These are phyloP conservation scores for Melikaiella ostensackeni DNA, from an alignment of 2,888 invertebrate species.

Conservation along the genomic window DNA sequence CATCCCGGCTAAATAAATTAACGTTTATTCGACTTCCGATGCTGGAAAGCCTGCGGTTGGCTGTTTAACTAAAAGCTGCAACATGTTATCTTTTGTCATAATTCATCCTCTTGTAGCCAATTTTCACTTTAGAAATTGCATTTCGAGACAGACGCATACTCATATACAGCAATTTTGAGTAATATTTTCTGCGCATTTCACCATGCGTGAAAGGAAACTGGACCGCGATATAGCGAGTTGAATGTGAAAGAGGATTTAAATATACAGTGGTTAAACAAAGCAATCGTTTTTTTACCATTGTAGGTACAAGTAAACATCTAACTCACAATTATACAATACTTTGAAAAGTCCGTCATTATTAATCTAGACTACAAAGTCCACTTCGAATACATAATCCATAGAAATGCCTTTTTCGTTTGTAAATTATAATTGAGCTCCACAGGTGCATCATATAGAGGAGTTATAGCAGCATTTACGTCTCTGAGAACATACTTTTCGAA, in stretches of 20 bases:
- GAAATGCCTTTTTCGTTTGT: too few species aligned
- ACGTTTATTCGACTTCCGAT: slow-evolving; percentile 57
- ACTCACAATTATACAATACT: too few species aligned
- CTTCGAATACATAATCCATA: not conserved
- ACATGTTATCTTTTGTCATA: not conserved
- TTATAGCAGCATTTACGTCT: not conserved
- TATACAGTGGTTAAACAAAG: too few species aligned
- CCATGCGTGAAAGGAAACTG: too few species aligned
- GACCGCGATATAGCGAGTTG: too few species aligned
- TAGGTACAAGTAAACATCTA: too few species aligned
- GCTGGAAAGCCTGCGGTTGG: not conserved
- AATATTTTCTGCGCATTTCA: too few species aligned
- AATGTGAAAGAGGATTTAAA: too few species aligned
- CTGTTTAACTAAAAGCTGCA: not conserved
- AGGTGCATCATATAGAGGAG: not conserved
- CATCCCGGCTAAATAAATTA: slow-evolving; percentile 55
- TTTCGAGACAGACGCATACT: not conserved
- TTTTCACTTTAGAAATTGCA: not conserved
- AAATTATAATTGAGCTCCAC: not conserved
- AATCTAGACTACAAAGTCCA: too few species aligned
- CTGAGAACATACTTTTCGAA: slow-evolving; percentile 39
- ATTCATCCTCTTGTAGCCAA: not conserved
- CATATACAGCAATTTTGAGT: not conserved
- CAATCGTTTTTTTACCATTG: too few species aligned
- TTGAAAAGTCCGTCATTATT: too few species aligned